A percentile compares a stretch with the other conserved stretches of the same genome.
Evolutionary conservation across 2,888 invertebrate species (phyloP).

Genomic region (Tipula helvola): DNA sequence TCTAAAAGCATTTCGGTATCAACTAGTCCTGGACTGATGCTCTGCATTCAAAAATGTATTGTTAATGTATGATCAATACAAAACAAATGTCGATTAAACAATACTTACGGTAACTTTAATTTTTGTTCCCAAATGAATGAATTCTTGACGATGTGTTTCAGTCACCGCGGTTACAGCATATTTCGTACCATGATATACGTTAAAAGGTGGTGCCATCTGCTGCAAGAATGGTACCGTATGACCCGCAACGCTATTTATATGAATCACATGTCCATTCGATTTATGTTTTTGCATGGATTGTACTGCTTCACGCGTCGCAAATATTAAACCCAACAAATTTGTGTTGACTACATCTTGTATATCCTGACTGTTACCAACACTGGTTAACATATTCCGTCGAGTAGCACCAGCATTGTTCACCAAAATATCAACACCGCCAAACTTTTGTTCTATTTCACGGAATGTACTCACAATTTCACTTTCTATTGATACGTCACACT

Average conservation of each 20-base stretch:
- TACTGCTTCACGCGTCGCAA: conserved; percentile 36
- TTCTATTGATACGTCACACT: conserved; percentile 42
- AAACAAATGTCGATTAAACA: no score
- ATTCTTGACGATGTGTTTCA: conserved; percentile 16
- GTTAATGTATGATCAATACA: neutral
- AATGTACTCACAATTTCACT: conserved; percentile 42
- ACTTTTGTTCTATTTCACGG: conserved; percentile 35
- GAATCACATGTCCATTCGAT: conserved; percentile 35
- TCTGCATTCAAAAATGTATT: neutral
- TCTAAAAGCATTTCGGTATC: neutral
- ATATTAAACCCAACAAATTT: conserved; percentile 25
- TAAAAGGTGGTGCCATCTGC: conserved; percentile 13
- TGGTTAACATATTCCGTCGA: conserved; percentile 32
- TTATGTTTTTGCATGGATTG: conserved; percentile 36
- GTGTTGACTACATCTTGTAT: conserved; percentile 24
- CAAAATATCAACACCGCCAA: conserved; percentile 34
- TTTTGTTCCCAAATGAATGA: no score
- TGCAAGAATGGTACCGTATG: conserved; percentile 31
- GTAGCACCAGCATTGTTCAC: conserved; percentile 32
- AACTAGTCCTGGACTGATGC: conserved; percentile 4
- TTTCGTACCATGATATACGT: conserved; percentile 26
- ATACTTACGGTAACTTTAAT: no score
- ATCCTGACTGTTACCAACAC: conserved; percentile 33
- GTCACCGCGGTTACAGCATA: conserved; percentile 28
- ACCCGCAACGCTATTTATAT: conserved; percentile 37